A percentile compares a stretch with the other conserved stretches of the same genome.
phyloP scores from a whole-genome alignment of 92 coral and sea anemone species.

The Phenganax stokvisi region DNA sequence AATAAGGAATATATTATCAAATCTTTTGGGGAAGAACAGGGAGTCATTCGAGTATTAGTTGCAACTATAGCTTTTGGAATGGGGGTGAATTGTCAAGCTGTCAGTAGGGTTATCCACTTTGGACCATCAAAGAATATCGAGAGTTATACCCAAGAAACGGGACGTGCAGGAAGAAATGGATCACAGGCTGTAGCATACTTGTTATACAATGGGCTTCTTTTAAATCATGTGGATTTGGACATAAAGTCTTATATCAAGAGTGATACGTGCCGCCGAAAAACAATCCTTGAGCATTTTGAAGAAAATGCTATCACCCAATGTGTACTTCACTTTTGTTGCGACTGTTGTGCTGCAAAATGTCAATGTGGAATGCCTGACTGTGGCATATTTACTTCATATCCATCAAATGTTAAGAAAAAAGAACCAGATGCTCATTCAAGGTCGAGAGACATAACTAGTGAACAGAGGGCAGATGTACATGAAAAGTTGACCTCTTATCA shows the following conservation, averaged over 20 bases:
- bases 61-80: slow-evolving; percentile 26
- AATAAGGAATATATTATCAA: slow-evolving; percentile 12
- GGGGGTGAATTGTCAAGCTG: slow-evolving; percentile 13
- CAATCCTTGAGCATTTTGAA: background rate
- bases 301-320: background rate
- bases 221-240: slow-evolving; percentile 11
- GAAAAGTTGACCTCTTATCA: too few relatives aligned
- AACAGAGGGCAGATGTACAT: background rate
- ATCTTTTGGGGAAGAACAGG: slow-evolving; percentile 14
- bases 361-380: slow-evolving; percentile 54
- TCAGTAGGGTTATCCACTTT: slow-evolving; percentile 14
- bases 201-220: slow-evolving; percentile 16
- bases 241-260: background rate
- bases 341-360: slow-evolving; percentile 50
- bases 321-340: slow-evolving; percentile 46
- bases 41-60: slow-evolving; percentile 10
- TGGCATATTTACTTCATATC: slow-evolving; percentile 38
- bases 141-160: slow-evolving; percentile 1
- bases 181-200: slow-evolving; percentile 1
- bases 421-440: slow-evolving; percentile 8
- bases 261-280: background rate
- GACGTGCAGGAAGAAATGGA: slow-evolving; percentile 21
- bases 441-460: slow-evolving; percentile 33
- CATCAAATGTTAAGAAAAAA: slow-evolving; percentile 34
- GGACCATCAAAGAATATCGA: slow-evolving; percentile 18